Base-by-base conservation (phyloP, 2,797 vertebrate genomes). In the Cheirogaleus major region DNA sequence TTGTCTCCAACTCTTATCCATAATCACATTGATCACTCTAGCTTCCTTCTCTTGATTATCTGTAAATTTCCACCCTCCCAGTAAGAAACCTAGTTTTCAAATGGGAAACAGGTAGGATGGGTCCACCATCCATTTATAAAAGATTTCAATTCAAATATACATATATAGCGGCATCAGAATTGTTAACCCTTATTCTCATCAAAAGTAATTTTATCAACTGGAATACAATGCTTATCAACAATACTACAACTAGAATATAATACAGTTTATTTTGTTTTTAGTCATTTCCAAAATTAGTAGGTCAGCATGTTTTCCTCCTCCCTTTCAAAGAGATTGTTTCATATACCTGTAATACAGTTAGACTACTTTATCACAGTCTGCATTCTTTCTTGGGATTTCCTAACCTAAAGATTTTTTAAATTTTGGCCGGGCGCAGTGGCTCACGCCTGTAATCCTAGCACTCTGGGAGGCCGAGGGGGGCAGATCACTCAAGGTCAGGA, bases 211-310 rank as follows among this genome's bases (percentile, higher is more conserved):
- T 90, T n/a, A 73, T 38, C 14, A 65, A 27, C 20, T 55, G 20
- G 20, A 55, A 22, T 55, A 55, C 20, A 55, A 22, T 55, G 15
- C 50, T 50, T 17, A 50, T 17, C 50, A 50, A 35, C 45, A 43
- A 73, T 20, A 45, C 67, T 41, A 59, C 1, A 7, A 25, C 7
- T 55, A 55, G 52, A 55, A 55, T 55, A 55, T 20, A 55, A 22
- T 55, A 8, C 2, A 82, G 14, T 85, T 88, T 35, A 45, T 91
- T 96, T 52, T 76, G 9, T 20, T 7, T 86, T 73, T 63, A 75
- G 43, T 91, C 5, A 81, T 76, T 81, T 93, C 9, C 59, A 85
- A 84, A 95, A 52, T 93, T 86, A 70, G 50, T 50, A 43, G n/a
- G 3, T 73, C 15, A 95, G 32, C 12, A 81, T 4, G 2, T 83